phyloP scores from a whole-genome alignment of 2,888 invertebrate genomes.

The Oscheius sp. region DNA sequence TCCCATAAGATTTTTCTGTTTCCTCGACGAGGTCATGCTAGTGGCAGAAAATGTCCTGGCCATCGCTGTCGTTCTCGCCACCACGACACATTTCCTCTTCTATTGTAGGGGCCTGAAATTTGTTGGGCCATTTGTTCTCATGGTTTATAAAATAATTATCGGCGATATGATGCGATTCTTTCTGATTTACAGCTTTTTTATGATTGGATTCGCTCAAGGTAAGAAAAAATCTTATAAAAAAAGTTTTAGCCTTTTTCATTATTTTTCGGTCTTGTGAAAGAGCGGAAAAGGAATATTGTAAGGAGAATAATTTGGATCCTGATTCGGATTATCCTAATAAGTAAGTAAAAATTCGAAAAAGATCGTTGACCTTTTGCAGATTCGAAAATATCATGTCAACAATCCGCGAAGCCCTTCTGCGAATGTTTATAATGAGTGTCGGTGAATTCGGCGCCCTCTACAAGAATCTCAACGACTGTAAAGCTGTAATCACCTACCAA shows the following conservation, averaged over 20 bases:
- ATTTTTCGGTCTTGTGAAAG: conserved; percentile 83
- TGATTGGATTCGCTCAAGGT: conserved; percentile 95
- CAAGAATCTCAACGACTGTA: conserved; percentile 83
- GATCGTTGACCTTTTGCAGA: no score
- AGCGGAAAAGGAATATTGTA: conserved; percentile 46
- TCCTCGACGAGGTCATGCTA: conserved; percentile 48
- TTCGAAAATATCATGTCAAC: conserved; percentile 63
- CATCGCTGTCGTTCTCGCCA: conserved; percentile 56
- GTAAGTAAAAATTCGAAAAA: conserved; percentile 28
- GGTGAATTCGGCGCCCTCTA: conserved; percentile 96
- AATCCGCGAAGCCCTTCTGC: conserved; percentile 82
- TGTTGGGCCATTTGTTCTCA: conserved; percentile 98
- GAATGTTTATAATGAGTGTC: conserved; percentile 97
- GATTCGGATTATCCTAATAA: conserved; percentile 48
- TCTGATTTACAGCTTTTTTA: conserved; percentile 93
- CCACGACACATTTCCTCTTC: conserved; percentile 63
- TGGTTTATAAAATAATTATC: conserved; percentile 98
- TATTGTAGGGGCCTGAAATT: conserved; percentile 89
- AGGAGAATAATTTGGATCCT: conserved; percentile 34
- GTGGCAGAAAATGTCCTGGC: conserved; percentile 61
- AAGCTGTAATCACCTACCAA: conserved; percentile 51
- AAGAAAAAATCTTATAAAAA: neutral
- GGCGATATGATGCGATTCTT: conserved; percentile 94
- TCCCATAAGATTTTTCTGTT: conserved; percentile 80
- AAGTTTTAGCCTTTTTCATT: conserved; percentile 80